A percentile compares a stretch with the other conserved stretches of the same genome.
Conservation (phyloP, 2,797 vertebrate species). For the Gymnoscopelus microlampas region DNA sequence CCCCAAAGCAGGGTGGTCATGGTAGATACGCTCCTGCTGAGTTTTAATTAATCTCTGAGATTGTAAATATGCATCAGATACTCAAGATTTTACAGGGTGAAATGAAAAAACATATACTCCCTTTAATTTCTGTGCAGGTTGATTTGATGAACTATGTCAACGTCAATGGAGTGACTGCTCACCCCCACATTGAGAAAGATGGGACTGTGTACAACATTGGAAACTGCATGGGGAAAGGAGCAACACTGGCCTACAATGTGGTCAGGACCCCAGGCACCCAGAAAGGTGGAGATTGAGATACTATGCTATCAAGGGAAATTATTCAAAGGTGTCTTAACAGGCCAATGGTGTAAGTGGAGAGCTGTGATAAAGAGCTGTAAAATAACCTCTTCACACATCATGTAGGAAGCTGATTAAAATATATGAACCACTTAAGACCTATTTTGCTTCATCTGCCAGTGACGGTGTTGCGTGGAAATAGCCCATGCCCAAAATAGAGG, state of each 20-base stretch:
- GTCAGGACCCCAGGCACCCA: conserved; percentile 91
- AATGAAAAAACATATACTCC: background rate
- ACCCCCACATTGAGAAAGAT: conserved; percentile 94
- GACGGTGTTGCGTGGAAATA: too few species aligned
- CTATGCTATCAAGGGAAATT: background rate
- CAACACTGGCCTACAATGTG: conserved; percentile 94
- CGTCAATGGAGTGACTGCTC: conserved; percentile 93
- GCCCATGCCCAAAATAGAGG: too few species aligned
- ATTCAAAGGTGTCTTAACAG: background rate
- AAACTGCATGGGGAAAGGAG: conserved; percentile 98
- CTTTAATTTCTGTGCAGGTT: conserved; percentile 79
- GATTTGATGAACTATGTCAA: conserved; percentile 94
- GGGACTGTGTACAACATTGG: conserved; percentile 98
- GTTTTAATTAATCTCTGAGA: too few species aligned
- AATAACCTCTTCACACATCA: too few species aligned
- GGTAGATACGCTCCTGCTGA: too few species aligned
- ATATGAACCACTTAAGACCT: too few species aligned
- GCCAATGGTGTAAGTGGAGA: background rate
- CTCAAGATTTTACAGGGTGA: too few species aligned
- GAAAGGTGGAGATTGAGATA: conserved; percentile 81
- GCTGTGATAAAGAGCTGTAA: too few species aligned
- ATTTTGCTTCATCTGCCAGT: too few species aligned
- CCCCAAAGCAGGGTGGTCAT: too few species aligned
- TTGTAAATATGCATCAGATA: too few species aligned
- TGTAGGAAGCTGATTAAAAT: too few species aligned